Evolutionary conservation across 2,888 invertebrate genomes (phyloP).

Genomic region (Drosophila macrospina): DNA sequence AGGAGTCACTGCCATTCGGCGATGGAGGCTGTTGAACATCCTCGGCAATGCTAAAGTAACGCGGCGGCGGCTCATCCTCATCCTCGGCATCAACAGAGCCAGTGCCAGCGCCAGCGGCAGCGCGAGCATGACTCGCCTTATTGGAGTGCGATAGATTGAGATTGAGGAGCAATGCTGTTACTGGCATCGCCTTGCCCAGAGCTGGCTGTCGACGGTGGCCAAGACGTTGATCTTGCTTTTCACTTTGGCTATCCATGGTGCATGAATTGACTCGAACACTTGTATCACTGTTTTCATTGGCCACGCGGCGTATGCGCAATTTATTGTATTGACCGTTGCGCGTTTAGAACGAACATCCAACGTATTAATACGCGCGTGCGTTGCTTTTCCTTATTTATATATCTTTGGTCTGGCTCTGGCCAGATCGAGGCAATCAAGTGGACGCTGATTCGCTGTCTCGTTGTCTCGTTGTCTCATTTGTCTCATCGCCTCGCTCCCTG

Average conservation of each 20-base stretch:
- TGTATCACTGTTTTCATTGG: slow-evolving; percentile 24
- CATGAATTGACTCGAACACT: slow-evolving; percentile 8
- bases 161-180: slow-evolving; percentile 83
- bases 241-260: slow-evolving; percentile 37
- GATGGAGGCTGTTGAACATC: slow-evolving; percentile 50
- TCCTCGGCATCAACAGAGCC: slow-evolving; percentile 53
- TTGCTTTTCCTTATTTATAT: slow-evolving; percentile 85
- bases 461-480: slow-evolving; percentile 22
- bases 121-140: slow-evolving; percentile 53
- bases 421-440: slow-evolving; percentile 84
- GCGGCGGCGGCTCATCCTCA: slow-evolving; percentile 78
- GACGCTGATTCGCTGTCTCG: slow-evolving; percentile 60
- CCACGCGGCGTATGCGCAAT: slow-evolving; percentile 59
- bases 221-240: slow-evolving; percentile 50
- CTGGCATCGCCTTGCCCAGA: slow-evolving; percentile 84
- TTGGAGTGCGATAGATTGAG: slow-evolving; percentile 58
- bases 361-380: slow-evolving; percentile 80
- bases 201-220: slow-evolving; percentile 83
- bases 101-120: too few relatives aligned
- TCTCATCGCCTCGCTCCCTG: slow-evolving; percentile 13
- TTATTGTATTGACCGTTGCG: slow-evolving; percentile 35
- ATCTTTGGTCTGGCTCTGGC: slow-evolving; percentile 72
- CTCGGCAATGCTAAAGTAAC: slow-evolving; percentile 69
- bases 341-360: slow-evolving; percentile 70
- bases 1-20: slow-evolving; percentile 39